Conservation (phyloP, 2,113 vertebrate genomes). For the Edolisoma coerulescens region DNA sequence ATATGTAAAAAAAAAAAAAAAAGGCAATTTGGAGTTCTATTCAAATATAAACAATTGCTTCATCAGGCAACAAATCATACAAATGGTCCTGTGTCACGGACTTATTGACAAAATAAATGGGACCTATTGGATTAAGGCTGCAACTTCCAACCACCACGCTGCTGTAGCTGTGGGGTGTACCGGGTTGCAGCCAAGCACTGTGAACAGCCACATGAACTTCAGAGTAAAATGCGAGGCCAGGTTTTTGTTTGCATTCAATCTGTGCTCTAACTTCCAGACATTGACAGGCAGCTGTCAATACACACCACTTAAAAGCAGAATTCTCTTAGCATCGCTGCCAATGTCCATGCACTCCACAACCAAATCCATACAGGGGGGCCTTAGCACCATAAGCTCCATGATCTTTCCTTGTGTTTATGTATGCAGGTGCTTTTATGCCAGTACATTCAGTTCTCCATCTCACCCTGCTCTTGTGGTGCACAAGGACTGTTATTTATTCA, state of each 20-base stretch:
- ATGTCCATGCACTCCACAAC: background rate
- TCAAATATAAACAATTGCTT: slow-evolving; percentile 18
- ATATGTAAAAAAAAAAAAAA: background rate
- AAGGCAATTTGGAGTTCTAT: background rate
- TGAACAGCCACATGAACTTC: background rate
- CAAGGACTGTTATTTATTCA: background rate
- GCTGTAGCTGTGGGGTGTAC: background rate
- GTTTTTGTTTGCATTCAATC: background rate
- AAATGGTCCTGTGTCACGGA: background rate
- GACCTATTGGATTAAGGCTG: background rate
- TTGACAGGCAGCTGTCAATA: background rate
- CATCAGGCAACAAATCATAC: background rate
- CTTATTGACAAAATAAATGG: slow-evolving; percentile 18
- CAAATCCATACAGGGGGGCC: background rate
- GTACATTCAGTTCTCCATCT: background rate
- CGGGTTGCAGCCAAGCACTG: background rate
- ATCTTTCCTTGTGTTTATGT: background rate
- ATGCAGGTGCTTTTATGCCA: background rate
- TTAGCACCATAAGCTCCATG: background rate
- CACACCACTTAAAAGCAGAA: background rate
- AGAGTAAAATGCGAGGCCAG: background rate
- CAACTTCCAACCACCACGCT: background rate
- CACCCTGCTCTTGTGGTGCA: background rate
- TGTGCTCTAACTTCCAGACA: background rate
- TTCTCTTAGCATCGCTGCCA: background rate